Conservation (phyloP, 2,797 vertebrate species). For the Furcifer pardalis region DNA sequence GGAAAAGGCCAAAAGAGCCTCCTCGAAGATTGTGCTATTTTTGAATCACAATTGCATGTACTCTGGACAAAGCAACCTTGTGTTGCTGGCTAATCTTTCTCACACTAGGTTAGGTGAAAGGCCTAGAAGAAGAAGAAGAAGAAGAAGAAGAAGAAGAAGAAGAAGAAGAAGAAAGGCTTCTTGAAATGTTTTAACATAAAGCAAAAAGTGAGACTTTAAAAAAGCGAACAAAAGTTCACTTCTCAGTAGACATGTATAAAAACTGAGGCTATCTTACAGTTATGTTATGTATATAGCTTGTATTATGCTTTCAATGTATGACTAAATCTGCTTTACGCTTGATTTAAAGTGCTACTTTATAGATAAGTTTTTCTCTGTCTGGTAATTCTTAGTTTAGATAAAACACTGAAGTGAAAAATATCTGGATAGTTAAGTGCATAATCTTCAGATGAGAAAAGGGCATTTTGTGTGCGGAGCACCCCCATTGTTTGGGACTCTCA, state of each 20-base stretch:
- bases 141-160: too few relatives aligned
- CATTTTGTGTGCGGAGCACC: constrained; percentile 23
- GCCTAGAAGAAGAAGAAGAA: too few relatives aligned
- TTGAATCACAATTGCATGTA: too few relatives aligned
- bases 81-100: too few relatives aligned
- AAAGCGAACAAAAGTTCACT: background rate
- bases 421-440: constrained; percentile 26
- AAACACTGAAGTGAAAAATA: constrained; percentile 31
- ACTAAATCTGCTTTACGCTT: background rate
- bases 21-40: too few relatives aligned
- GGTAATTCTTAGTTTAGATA: constrained; percentile 27
- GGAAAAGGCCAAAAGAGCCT: too few relatives aligned
- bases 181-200: too few relatives aligned
- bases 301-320: background rate
- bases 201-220: background rate
- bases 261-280: background rate
- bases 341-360: constrained; percentile 16
- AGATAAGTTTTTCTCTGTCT: constrained; percentile 46
- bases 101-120: too few relatives aligned
- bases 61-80: too few relatives aligned
- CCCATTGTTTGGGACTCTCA: constrained; percentile 20
- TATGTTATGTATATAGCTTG: background rate
- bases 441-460: constrained; percentile 22
- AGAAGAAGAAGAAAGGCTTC: too few relatives aligned
- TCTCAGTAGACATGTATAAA: background rate